These are phyloP conservation scores for Temnothorax longispinosus DNA, from an alignment of 1,140 invertebrate species.

Conservation along the genomic window DNA sequence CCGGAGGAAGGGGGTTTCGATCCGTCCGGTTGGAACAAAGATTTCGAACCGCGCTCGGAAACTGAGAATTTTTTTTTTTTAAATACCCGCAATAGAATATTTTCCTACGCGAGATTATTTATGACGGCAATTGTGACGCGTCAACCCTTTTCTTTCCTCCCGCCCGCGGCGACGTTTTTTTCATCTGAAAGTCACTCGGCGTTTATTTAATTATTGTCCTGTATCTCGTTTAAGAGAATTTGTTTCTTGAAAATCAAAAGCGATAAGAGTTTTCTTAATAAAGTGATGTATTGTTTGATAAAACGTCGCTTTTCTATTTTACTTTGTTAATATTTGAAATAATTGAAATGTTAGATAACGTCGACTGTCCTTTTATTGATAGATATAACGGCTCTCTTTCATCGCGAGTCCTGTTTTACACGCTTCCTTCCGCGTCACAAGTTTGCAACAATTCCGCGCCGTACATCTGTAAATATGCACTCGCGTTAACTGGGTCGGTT, in stretches of 20 bases:
- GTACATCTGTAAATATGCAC: slow-evolving; percentile 22
- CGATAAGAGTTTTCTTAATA: not conserved
- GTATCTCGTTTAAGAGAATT: not conserved
- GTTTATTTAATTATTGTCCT: not conserved
- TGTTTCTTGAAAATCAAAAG: not conserved
- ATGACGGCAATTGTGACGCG: no score
- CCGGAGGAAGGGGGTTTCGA: not conserved
- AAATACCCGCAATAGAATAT: not conserved
- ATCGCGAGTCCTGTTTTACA: not conserved
- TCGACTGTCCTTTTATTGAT: not conserved
- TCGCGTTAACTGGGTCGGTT: slow-evolving; percentile 32
- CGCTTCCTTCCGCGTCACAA: not conserved
- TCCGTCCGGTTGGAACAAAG: not conserved
- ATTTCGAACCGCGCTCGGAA: not conserved
- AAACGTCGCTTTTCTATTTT: not conserved
- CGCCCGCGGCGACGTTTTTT: not conserved
- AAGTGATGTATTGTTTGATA: not conserved
- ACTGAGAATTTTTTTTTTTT: not conserved
- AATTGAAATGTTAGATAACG: not conserved
- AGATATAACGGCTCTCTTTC: not conserved
- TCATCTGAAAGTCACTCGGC: not conserved
- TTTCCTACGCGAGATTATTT: not conserved
- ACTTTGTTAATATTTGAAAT: no score
- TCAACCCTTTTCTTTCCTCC: not conserved
- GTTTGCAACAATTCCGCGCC: slow-evolving; percentile 5